Evolutionary conservation across 2,888 invertebrate genomes (phyloP).

Genomic region (Mesorhabditis spiculigera): DNA sequence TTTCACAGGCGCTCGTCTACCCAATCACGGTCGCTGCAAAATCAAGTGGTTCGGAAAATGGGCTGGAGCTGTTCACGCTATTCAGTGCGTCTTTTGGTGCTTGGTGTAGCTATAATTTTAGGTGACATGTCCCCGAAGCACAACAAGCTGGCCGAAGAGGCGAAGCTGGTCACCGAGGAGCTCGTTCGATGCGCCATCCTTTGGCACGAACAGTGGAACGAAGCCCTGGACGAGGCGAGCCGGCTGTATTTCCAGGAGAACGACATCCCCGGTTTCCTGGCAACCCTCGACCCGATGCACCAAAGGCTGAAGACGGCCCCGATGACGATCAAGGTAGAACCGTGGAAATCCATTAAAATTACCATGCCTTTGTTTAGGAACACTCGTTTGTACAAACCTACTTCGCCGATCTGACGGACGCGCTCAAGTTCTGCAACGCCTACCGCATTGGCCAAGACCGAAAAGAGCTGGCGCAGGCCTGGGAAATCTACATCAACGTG

Average conservation of each 20-base stretch:
- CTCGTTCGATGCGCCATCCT: conserved; percentile 83
- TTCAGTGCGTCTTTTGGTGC: no score
- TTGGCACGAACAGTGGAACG: conserved; percentile 99
- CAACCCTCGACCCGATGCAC: conserved; percentile 88
- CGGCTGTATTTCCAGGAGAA: conserved; percentile 86
- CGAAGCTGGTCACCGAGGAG: conserved; percentile 73
- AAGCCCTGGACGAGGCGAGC: conserved; percentile 71
- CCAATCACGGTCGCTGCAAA: conserved; percentile 94
- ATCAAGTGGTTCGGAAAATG: conserved; percentile 78
- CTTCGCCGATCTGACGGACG: conserved; percentile 86
- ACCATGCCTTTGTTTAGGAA: neutral
- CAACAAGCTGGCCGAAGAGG: conserved; percentile 84
- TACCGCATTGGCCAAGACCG: conserved; percentile 79
- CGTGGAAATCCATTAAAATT: conserved; percentile 73
- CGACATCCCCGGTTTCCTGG: conserved; percentile 93
- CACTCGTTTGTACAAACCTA: conserved; percentile 69
- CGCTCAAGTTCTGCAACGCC: conserved; percentile 89
- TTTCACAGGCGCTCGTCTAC: conserved; percentile 75
- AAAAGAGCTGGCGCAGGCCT: conserved; percentile 85
- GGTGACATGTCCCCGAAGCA: conserved; percentile 94
- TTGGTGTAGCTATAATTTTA: conserved; percentile 59
- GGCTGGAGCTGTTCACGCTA: conserved; percentile 74
- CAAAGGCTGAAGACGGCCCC: conserved; percentile 88
- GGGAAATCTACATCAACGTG: conserved; percentile 81
- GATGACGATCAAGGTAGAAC: conserved; percentile 90